Evolutionary conservation across 2,113 vertebrate species (phyloP).

Genomic region (Trogon surrucura): DNA sequence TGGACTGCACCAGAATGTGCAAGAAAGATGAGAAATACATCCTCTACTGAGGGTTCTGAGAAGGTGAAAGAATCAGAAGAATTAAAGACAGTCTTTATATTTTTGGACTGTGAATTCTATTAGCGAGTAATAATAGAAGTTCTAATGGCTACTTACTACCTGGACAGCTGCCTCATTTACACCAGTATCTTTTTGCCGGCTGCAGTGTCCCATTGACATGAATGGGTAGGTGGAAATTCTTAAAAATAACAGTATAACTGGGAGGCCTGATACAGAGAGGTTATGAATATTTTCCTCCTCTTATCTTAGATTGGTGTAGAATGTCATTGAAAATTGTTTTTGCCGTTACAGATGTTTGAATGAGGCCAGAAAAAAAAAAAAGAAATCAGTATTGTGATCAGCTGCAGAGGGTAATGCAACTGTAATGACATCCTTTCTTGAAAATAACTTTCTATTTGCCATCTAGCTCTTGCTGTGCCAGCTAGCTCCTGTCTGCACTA

Average conservation of each 20-base stretch:
- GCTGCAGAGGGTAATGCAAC: background rate
- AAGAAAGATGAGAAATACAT: background rate
- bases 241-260: background rate
- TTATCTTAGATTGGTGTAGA: background rate
- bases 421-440: background rate
- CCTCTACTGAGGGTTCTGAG: background rate
- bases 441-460: conserved; percentile 9
- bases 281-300: background rate
- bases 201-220: background rate
- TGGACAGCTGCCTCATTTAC: background rate
- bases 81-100: background rate
- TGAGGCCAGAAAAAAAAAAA: background rate
- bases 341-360: background rate
- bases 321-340: background rate
- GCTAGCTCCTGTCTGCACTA: background rate
- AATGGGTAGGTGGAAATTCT: background rate
- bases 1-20: background rate
- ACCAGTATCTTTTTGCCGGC: background rate
- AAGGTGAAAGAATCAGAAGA: background rate
- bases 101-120: background rate
- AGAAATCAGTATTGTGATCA: background rate
- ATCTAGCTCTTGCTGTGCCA: conserved; percentile 18
- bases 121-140: background rate
- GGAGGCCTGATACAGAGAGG: background rate
- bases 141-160: background rate